A percentile compares a stretch with the other conserved stretches of the same genome.
These are phyloP conservation scores for Matsumurasca onukii DNA, from an alignment of 1,140 invertebrate species.

Conservation along the genomic window DNA sequence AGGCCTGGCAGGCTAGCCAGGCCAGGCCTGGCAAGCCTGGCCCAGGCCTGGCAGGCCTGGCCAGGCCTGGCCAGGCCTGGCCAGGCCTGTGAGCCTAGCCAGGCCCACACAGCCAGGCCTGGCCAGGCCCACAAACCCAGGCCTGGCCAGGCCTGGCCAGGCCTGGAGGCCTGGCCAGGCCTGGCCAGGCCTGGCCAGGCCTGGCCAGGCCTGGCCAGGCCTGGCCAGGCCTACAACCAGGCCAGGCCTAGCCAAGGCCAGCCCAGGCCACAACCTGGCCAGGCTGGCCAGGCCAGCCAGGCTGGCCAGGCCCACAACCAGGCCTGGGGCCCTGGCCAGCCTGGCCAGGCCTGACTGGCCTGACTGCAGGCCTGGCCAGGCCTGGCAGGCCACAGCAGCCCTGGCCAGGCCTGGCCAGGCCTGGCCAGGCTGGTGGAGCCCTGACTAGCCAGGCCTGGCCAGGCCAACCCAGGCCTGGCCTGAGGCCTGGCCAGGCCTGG, in stretches of 20 bases:
- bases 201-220: constrained; percentile 3
- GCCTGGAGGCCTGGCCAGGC: neutral
- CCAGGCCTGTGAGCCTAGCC: neutral
- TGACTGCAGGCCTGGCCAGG: too few species aligned
- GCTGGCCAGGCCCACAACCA: neutral
- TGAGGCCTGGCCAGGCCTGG: too few species aligned
- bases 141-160: too few species aligned
- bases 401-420: constrained; percentile 3
- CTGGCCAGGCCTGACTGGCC: neutral
- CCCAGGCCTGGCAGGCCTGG: neutral
- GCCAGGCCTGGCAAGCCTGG: too few species aligned
- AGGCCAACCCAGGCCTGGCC: neutral
- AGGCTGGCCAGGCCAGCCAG: neutral
- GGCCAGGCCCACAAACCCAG: neutral
- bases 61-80: neutral
- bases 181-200: neutral
- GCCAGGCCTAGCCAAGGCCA: neutral
- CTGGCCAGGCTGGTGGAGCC: too few species aligned
- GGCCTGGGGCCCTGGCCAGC: neutral
- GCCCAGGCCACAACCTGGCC: too few species aligned
- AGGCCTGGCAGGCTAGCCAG: too few species aligned
- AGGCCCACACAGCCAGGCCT: neutral
- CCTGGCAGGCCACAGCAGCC: too few species aligned
- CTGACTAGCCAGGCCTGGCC: too few species aligned
- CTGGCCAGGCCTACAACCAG: neutral